Base-by-base conservation (phyloP, 2,113 vertebrate species). In the Calonectris borealis region DNA sequence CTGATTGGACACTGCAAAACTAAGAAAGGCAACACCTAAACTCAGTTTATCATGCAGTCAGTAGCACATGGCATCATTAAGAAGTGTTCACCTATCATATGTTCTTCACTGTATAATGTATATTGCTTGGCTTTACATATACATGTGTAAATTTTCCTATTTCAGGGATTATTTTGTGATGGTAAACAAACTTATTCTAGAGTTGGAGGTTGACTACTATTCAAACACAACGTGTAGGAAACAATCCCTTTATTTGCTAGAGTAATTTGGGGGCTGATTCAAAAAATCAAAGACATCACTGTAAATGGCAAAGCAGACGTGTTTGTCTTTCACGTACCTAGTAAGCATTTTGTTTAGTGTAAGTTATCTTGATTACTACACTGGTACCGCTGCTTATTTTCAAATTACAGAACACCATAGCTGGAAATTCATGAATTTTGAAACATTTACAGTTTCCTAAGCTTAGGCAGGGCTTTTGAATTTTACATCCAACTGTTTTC, bases 401-500 rank as follows among this genome's bases (percentile, higher is more conserved):
- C 76, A 91, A 92, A 91, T 87, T 96, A 87, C 69, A 80, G 51
- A 93, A 64, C 58, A 89, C 48, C 32, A 52, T 71, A 75, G 79
- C 40, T 71, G 68, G 77, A 90, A 95, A 95, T 86, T 70, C 27
- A 94, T 94, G 73, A 81, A 95, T 93, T 94, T 87, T 58, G 91
- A 95, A 97, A 96, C 77, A 75, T 78, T 83, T 85, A 87, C 1
- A 0, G 42, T 73, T 93, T 95, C 80, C 66, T 60, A 92, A 94
- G 68, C 70, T 85, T 89, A 89, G 76, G n/a, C 38, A 95, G 6
- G 49, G 78, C 54, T 91, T 97, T 91, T 91, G 71, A 93, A 95
- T 94, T 91, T 97, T 83, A 90, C 34, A 91, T 93, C 88, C 94
- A 90, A 86, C 93, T 88, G 81, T 86, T 97, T 91, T 76, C 68